Evolutionary conservation across 2,888 invertebrate genomes (phyloP).

Genomic region (Lasioglossum morio): DNA sequence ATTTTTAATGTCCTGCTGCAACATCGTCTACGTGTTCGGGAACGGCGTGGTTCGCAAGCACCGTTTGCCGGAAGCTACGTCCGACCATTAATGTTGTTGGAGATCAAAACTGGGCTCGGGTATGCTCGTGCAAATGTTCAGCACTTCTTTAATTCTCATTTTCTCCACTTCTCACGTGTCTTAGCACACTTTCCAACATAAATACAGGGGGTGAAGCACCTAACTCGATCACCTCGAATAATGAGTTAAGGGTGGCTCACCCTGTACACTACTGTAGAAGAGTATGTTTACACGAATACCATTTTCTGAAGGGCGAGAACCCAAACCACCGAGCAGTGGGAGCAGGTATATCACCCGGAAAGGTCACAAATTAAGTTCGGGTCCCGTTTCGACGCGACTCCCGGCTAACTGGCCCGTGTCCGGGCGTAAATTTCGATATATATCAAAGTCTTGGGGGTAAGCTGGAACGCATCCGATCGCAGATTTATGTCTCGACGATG

Average conservation of each 20-base stretch:
- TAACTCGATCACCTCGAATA: no score
- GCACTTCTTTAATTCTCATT: background rate
- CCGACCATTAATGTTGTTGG: background rate
- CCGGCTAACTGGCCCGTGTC: conserved; percentile 38
- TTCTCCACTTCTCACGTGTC: background rate
- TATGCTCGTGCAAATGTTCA: background rate
- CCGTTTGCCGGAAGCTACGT: background rate
- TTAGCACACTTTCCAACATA: no score
- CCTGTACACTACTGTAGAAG: no score
- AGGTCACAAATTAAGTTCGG: conserved; percentile 39
- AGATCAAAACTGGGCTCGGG: background rate
- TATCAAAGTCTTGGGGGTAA: conserved; percentile 50
- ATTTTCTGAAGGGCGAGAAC: background rate
- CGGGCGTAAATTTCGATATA: conserved; percentile 59
- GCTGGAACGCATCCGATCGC: conserved; percentile 43
- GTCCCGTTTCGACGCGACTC: conserved; percentile 30
- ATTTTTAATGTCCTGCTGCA: background rate
- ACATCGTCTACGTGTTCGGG: background rate
- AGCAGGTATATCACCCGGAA: conserved; percentile 22
- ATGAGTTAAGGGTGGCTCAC: no score
- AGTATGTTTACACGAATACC: background rate
- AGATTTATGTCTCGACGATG: conserved; percentile 63
- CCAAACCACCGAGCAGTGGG: background rate
- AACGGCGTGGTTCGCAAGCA: background rate
- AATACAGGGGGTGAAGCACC: no score